phyloP scores from a whole-genome alignment of 1,140 invertebrate genomes.

The Conus betulinus region DNA sequence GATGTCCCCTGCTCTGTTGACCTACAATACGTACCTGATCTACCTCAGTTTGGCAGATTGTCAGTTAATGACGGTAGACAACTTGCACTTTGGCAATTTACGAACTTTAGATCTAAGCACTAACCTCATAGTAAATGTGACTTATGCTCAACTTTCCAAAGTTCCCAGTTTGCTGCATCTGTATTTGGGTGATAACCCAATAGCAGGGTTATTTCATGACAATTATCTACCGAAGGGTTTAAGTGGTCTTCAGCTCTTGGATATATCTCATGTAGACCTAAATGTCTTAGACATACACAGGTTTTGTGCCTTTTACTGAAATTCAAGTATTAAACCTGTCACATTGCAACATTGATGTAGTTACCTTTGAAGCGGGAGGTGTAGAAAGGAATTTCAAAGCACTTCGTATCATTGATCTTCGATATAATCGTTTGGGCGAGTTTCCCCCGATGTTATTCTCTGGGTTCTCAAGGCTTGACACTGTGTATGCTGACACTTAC shows the following conservation, averaged over 20 bases:
- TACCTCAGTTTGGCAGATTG: background rate
- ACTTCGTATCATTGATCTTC: background rate
- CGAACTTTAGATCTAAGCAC: slow-evolving; percentile 26
- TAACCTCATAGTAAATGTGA: slow-evolving; percentile 18
- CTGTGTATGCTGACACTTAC: slow-evolving; percentile 41
- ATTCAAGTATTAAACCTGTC: slow-evolving; percentile 11
- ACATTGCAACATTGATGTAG: background rate
- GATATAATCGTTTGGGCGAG: background rate
- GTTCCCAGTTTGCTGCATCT: slow-evolving; percentile 14
- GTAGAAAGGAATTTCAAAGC: background rate
- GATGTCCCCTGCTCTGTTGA: background rate
- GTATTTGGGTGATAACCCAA: slow-evolving; percentile 16
- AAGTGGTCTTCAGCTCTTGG: background rate
- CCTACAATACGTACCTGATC: background rate
- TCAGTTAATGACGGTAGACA: background rate
- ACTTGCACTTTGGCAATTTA: background rate
- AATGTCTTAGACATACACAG: slow-evolving; percentile 1
- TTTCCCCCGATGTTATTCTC: background rate
- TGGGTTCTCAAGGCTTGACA: background rate
- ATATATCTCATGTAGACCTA: background rate
- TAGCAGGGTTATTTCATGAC: background rate
- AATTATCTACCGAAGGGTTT: background rate
- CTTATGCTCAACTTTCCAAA: background rate
- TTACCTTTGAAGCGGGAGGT: background rate
- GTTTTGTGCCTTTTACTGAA: background rate